Base-by-base conservation (phyloP, 1,140 invertebrate species). In the Macrosteles quadrilineatus region DNA sequence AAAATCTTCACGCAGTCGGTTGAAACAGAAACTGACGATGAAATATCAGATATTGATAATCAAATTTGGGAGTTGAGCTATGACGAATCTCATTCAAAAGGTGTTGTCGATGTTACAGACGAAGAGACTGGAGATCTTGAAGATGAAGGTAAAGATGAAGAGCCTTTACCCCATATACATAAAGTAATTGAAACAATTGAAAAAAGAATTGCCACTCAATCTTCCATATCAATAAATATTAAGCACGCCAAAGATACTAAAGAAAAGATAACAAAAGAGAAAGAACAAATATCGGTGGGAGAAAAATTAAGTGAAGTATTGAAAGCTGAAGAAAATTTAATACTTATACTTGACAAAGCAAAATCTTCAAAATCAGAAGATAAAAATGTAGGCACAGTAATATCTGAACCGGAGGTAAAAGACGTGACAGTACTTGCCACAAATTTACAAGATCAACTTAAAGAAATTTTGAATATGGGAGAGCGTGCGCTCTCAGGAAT, bases 331-430 rank as follows among this genome's bases (percentile, higher is more conserved):
- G 67, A 75, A 27, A 72, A 78, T 63, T 73, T 74, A 14, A 68
- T 75, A 47, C 25, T 64, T 6, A 53, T 21, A 76, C 27, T 74
- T 74, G 66, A 68, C 32, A 32, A 53, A 65, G 4, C 30, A 32
- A 43, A 30, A 19, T 76, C 79, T 67, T 65, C 76, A 30, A 78
- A 79, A 74, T 80, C 79, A 78, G 80, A 80, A 27, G 75, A 75
- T 55, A 78, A 80, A 75, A 76, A 81, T 69, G 67, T 32, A 70
- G 45, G 76, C 55, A 73, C 71, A 73, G 14, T 73, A 50, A 74
- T 70, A 70, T 75, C 77, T 17, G 77, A 78, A 65, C 80, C 78
- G 29, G 79, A 85, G 0, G 84, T 83, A 79, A 83, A 86, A 73
- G 80, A 4, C 83, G n/a, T 59, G 17, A 43, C 6, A n/a, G 64